Percentiles rank a stretch among this genome's conserved stretches.
These are phyloP conservation scores for Chlamydotis undulata DNA, from an alignment of 2,113 vertebrate species.

Conservation along the genomic window DNA sequence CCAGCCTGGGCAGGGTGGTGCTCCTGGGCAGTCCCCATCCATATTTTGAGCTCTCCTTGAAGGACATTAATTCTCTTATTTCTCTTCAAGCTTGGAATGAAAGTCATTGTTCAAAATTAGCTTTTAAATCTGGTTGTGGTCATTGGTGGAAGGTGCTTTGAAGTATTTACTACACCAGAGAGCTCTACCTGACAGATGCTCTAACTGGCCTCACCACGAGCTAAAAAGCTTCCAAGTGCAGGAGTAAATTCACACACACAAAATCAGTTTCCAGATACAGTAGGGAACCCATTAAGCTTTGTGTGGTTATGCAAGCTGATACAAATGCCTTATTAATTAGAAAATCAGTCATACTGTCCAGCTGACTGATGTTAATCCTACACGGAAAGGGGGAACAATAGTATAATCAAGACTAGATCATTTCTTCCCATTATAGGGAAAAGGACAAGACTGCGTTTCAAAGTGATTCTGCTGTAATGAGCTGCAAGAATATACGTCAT, in stretches of 20 bases:
- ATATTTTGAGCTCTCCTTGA: neutral
- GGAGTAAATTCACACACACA: conserved; percentile 56
- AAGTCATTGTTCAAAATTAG: neutral
- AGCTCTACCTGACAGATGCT: neutral
- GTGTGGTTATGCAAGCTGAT: conserved; percentile 62
- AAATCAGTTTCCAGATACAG: conserved; percentile 60
- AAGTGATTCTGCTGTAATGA: conserved; percentile 68
- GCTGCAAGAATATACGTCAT: conserved; percentile 29
- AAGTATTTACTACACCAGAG: neutral
- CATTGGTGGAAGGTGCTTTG: neutral
- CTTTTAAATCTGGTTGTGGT: neutral
- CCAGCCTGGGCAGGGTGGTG: neutral
- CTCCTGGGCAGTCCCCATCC: neutral
- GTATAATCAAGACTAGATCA: conserved; percentile 74
- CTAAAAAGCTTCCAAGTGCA: conserved; percentile 8
- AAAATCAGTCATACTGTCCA: conserved; percentile 78
- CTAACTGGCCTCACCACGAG: neutral
- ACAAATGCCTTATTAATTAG: conserved; percentile 80
- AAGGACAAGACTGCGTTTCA: conserved; percentile 68
- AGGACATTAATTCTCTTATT: neutral
- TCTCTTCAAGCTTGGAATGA: neutral
- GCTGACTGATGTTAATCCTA: conserved; percentile 73
- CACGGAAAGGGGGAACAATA: conserved; percentile 56
- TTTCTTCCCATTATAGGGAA: conserved; percentile 74
- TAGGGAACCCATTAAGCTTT: conserved; percentile 63